phyloP scores from a whole-genome alignment of 1,140 invertebrate genomes.

The Saccostrea glomerata region DNA sequence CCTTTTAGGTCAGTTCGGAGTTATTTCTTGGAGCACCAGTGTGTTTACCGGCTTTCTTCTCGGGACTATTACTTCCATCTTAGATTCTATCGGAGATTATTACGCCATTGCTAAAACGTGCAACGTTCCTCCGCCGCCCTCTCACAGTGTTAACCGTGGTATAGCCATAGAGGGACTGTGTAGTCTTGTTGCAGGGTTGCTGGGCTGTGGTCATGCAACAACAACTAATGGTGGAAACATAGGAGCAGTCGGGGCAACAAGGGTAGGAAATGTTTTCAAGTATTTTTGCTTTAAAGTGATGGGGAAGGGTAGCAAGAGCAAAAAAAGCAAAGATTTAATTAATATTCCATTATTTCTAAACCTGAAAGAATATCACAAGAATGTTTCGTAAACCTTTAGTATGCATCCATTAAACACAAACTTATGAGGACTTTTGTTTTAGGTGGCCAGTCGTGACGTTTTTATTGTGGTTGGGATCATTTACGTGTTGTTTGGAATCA shows the following conservation, averaged over 20 bases:
- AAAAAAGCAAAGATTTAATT: no score
- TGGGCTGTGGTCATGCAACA: slow-evolving; percentile 89
- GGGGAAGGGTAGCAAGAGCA: no score
- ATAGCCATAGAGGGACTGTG: slow-evolving; percentile 91
- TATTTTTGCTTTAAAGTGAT: no score
- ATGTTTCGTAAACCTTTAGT: background rate
- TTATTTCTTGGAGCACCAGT: slow-evolving; percentile 55
- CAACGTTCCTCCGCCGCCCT: slow-evolving; percentile 60
- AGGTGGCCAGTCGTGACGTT: no score
- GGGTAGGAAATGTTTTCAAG: background rate
- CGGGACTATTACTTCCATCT: slow-evolving; percentile 63
- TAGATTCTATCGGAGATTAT: slow-evolving; percentile 74
- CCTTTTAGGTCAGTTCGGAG: slow-evolving; percentile 64
- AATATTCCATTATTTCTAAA: no score
- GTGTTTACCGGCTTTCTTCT: slow-evolving; percentile 60
- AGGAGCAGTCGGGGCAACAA: slow-evolving; percentile 84
- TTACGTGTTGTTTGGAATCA: no score
- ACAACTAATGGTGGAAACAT: slow-evolving; percentile 92
- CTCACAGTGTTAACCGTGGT: slow-evolving; percentile 63
- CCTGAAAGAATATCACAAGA: background rate
- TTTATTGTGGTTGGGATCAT: no score
- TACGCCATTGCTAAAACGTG: slow-evolving; percentile 57
- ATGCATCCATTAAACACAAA: background rate
- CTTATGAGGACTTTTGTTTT: background rate
- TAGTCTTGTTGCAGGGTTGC: slow-evolving; percentile 88